phyloP scores from a whole-genome alignment of 2,888 invertebrate species.

The Callinectes sapidus region DNA sequence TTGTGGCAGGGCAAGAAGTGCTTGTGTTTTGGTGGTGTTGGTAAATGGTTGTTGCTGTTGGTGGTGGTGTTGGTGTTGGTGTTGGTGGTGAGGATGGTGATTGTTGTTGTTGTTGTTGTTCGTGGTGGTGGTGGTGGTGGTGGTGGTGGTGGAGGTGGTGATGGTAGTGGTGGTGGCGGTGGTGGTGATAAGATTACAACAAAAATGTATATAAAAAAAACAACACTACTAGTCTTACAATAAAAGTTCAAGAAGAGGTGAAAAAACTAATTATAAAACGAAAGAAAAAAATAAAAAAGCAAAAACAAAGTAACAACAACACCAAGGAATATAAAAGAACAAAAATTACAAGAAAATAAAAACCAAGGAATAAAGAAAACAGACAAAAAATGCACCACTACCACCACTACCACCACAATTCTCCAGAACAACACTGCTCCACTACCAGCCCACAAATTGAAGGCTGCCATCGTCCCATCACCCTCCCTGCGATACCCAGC shows the following conservation, averaged over 20 bases:
- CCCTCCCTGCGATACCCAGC: not conserved
- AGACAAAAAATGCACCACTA: too few relatives aligned
- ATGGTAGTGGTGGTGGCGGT: constrained; percentile 14
- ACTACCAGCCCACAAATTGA: not conserved
- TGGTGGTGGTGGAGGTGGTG: not conserved
- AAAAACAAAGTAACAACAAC: not conserved
- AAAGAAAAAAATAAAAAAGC: not conserved
- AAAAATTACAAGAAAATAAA: not conserved
- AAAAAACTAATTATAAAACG: not conserved
- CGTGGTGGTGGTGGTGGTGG: not conserved
- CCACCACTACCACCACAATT: not conserved
- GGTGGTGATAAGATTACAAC: not conserved
- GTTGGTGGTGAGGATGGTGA: not conserved
- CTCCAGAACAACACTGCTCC: not conserved
- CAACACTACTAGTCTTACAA: not conserved
- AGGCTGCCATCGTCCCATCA: not conserved
- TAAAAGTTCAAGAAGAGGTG: not conserved
- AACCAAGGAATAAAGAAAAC: not conserved
- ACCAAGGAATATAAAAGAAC: not conserved
- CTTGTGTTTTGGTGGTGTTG: not conserved
- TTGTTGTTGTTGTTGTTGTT: not conserved
- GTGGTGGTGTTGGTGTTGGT: not conserved
- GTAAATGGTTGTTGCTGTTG: not conserved
- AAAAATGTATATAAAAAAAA: not conserved
- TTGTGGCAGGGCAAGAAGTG: not conserved